A percentile compares a stretch with the other conserved stretches of the same genome.
These are phyloP conservation scores for Psittacara wagleri DNA, from an alignment of 2,113 vertebrate genomes.

Conservation along the genomic window DNA sequence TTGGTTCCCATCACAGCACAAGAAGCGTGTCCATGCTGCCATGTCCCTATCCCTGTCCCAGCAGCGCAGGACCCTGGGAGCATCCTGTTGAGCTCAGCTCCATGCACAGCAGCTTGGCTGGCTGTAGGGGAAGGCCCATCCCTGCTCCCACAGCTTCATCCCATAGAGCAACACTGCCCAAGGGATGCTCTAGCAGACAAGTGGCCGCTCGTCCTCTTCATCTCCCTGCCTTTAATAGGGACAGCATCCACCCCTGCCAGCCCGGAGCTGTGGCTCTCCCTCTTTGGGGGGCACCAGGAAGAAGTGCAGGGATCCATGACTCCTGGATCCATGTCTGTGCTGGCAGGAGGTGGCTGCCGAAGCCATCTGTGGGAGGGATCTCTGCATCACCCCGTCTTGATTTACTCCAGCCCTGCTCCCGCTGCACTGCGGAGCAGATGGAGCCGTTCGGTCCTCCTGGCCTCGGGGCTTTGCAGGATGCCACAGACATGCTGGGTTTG, in stretches of 20 bases:
- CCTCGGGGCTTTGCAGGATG: background rate
- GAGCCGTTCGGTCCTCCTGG: background rate
- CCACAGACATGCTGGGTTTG: background rate
- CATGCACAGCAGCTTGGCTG: fast-evolving
- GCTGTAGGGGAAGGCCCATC: background rate
- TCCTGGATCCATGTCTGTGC: fast-evolving
- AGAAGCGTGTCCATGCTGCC: fast-evolving
- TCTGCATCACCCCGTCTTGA: background rate
- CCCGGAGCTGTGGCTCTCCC: fast-evolving
- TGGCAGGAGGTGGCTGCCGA: background rate
- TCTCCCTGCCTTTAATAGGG: fast-evolving
- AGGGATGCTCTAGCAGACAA: background rate
- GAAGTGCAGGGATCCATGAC: background rate
- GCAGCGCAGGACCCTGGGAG: background rate
- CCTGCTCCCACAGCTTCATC: background rate
- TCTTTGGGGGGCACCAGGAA: fast-evolving
- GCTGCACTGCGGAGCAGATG: background rate
- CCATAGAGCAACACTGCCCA: fast-evolving
- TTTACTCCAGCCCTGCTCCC: background rate
- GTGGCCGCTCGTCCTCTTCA: fast-evolving
- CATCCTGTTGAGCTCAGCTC: background rate
- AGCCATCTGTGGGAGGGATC: background rate
- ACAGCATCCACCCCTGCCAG: background rate
- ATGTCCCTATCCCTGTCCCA: fast-evolving
- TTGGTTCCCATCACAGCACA: fast-evolving